A percentile compares a stretch with the other conserved stretches of the same genome.
phyloP scores from a whole-genome alignment of 2,113 vertebrate species.

The Laticauda laticaudata region DNA sequence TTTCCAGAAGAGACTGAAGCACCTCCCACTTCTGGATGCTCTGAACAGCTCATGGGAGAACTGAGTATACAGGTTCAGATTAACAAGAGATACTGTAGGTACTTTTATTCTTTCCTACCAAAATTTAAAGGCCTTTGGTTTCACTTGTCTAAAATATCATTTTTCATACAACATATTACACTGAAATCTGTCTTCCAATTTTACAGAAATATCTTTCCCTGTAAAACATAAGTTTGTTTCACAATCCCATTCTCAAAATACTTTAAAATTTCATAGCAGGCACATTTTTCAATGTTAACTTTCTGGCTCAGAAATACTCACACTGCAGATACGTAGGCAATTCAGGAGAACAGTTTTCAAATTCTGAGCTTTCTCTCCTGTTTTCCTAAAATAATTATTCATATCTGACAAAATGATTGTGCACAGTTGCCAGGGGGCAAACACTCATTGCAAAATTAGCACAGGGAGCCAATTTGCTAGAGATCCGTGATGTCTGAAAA shows the following conservation, averaged over 20 bases:
- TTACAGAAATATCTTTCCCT: neutral
- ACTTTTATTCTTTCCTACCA: too few species aligned
- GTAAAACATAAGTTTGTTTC: neutral
- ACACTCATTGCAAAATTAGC: slow-evolving; percentile 3
- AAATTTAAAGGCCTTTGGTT: neutral
- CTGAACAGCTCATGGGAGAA: too few species aligned
- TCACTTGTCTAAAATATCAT: neutral
- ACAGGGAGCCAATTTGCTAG: neutral
- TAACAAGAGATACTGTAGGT: neutral
- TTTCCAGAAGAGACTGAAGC: too few species aligned
- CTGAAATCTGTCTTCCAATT: neutral
- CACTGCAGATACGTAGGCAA: neutral
- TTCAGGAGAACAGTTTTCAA: neutral
- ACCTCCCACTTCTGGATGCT: too few species aligned
- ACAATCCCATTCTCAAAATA: neutral
- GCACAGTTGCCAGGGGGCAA: neutral
- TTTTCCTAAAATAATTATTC: neutral
- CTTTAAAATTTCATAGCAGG: neutral
- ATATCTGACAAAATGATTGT: neutral
- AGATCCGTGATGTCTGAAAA: slow-evolving; percentile 14
- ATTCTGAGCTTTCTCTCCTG: neutral
- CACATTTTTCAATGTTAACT: neutral
- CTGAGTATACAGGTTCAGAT: neutral
- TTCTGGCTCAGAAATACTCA: fast-evolving
- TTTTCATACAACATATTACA: neutral